Evolutionary conservation across 2,888 invertebrate genomes (phyloP), one percentile per base, ranked within the genome.

Genomic region (Opisthograptis luteolata): DNA sequence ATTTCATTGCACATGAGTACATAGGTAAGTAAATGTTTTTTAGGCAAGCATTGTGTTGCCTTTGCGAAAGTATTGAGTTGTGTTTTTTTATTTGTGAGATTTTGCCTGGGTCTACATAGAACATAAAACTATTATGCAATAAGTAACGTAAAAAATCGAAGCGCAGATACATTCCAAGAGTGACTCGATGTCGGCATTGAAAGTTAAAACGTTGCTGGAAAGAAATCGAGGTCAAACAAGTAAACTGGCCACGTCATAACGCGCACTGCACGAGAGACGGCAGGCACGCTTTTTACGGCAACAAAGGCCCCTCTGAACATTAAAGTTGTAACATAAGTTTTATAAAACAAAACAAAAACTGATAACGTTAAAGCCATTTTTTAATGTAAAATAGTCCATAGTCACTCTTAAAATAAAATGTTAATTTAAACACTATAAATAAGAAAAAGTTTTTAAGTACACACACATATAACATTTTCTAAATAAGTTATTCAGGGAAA

Each of bases 191-290:
- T 77, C 84, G 85, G 83, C 86, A 87, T 88, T 90, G 88, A 89
- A 88, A 87, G 88, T 85, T 45, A 35, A 50, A 51, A 45, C 50
- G 43, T 35, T 81, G 75, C 81, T 80, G 71, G 85, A 89, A 90
- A 89, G 91, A 91, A 91, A 91, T 91, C 91, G 91, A 90, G 91
- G 90, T 90, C 90, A 89, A 68, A 75, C 65, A 72, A 78, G 68
- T 73, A 59, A 72, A 68, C 75, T 63, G 78, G 86, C 87, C 87
- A 88, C 89, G 88, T 85, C 76, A 76, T 64, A 75, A 12, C n/a
- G n/a, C n/a, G n/a, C n/a, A n/a, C n/a, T n/a, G n/a, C n/a, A n/a
- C 7, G 28, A 28, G 17, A 8, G 31, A 15, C 32, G 19, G 36
- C 25, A 20, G 17, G 5, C 2, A 28, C 36, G 27, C 42, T 14